Evolutionary conservation across 2,888 invertebrate species (phyloP).

Genomic region (Lysandra bellargus): DNA sequence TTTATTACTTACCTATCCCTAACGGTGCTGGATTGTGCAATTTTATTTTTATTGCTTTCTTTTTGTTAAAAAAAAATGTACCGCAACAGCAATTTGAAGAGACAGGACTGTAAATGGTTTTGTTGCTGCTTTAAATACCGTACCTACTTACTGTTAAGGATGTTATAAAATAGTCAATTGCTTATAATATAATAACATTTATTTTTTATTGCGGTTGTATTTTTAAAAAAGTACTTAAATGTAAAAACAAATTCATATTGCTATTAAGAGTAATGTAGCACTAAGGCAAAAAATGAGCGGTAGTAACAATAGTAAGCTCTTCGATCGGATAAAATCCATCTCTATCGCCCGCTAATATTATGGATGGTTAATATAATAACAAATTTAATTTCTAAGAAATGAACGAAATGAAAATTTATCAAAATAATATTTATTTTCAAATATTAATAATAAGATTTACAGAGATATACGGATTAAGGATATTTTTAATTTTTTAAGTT

Average conservation of each 20-base stretch:
- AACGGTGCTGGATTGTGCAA: constrained; percentile 49
- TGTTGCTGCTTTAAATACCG: neutral
- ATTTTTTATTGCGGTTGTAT: neutral
- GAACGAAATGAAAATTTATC: too few relatives aligned
- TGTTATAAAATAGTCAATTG: neutral
- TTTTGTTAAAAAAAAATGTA: constrained; percentile 47
- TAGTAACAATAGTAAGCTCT: neutral
- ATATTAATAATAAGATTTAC: too few relatives aligned
- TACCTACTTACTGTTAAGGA: neutral
- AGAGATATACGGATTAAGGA: too few relatives aligned
- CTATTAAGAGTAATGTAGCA: too few relatives aligned
- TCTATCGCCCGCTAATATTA: too few relatives aligned
- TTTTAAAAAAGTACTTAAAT: too few relatives aligned
- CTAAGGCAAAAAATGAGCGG: neutral
- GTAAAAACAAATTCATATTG: neutral
- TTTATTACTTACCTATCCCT: constrained; percentile 32
- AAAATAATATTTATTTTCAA: too few relatives aligned
- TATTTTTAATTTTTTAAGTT: too few relatives aligned
- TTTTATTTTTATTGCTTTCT: constrained; percentile 56
- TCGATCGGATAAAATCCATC: neutral
- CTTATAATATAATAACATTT: neutral
- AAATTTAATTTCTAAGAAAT: too few relatives aligned
- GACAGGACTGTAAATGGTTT: constrained; percentile 37
- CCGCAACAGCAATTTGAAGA: constrained; percentile 69
- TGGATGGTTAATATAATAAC: too few relatives aligned